Conservation (phyloP, 2,113 vertebrate species). For the Noturus placidus region DNA sequence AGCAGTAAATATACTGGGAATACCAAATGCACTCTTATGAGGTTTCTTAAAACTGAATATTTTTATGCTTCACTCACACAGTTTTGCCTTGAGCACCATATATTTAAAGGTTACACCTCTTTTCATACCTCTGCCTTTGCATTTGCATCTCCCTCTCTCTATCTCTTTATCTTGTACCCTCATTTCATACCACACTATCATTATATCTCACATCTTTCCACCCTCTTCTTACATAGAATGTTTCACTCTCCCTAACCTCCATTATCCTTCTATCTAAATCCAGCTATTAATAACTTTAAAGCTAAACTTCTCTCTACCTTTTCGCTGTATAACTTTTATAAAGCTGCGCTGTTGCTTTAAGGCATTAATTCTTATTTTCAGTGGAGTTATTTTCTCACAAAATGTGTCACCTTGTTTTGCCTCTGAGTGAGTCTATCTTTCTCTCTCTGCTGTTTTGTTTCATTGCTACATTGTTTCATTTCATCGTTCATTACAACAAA, state of each 20-base stretch:
- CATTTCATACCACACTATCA: neutral
- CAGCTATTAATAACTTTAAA: neutral
- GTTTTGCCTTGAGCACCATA: neutral
- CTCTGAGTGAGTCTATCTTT: too few species aligned
- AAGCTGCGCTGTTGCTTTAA: neutral
- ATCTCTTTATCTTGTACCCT: constrained; percentile 1
- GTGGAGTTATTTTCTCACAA: neutral
- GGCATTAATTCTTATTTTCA: neutral
- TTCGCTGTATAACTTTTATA: neutral
- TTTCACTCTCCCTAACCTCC: neutral
- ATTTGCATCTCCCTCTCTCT: neutral
- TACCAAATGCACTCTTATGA: neutral
- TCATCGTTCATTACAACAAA: neutral
- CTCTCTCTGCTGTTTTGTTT: neutral
- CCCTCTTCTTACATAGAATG: neutral
- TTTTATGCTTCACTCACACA: neutral
- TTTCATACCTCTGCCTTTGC: constrained; percentile 27
- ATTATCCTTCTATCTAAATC: neutral
- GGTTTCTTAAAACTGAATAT: neutral
- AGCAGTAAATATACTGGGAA: neutral
- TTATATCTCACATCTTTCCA: neutral
- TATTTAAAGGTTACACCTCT: constrained; percentile 2
- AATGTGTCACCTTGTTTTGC: neutral
- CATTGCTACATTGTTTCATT: neutral
- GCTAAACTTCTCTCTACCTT: neutral